A percentile compares a stretch with the other conserved stretches of the same genome.
Conservation (phyloP, 2,113 vertebrate genomes). For the Lagopus leucura region DNA sequence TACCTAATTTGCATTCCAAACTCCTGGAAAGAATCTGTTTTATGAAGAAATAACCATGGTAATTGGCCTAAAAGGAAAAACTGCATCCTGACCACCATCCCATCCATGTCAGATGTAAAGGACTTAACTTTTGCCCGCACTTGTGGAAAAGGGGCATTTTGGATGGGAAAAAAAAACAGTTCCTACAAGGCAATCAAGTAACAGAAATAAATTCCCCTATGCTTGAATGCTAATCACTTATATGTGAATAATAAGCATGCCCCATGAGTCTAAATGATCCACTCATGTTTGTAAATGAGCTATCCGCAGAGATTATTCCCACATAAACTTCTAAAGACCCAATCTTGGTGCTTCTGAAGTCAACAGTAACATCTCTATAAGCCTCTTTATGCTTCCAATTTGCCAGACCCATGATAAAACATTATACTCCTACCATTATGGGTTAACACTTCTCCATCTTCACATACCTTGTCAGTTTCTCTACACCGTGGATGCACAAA, state of each 20-base stretch:
- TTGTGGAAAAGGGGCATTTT: background rate
- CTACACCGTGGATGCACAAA: background rate
- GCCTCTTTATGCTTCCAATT: background rate
- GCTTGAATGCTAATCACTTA: slow-evolving; percentile 49
- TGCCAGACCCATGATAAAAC: background rate
- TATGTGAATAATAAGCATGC: slow-evolving; percentile 30
- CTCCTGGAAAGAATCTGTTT: background rate
- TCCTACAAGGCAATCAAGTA: background rate
- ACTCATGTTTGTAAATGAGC: slow-evolving; percentile 55
- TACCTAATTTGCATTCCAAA: background rate
- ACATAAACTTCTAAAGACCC: slow-evolving; percentile 24
- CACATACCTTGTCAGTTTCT: background rate
- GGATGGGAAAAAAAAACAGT: background rate
- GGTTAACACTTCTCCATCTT: background rate
- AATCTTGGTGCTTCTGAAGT: background rate
- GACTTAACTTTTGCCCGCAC: background rate
- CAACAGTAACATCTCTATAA: slow-evolving; percentile 32
- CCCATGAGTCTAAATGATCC: slow-evolving; percentile 31
- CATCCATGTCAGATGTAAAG: background rate
- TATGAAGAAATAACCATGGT: background rate
- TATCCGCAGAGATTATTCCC: slow-evolving; percentile 17
- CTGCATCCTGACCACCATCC: background rate
- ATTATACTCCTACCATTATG: background rate
- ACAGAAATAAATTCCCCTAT: background rate
- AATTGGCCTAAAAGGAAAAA: slow-evolving; percentile 3